Evolutionary conservation across 2,888 invertebrate species (phyloP), one percentile per base, ranked within the genome.

Genomic region (Leptopilina myrica): DNA sequence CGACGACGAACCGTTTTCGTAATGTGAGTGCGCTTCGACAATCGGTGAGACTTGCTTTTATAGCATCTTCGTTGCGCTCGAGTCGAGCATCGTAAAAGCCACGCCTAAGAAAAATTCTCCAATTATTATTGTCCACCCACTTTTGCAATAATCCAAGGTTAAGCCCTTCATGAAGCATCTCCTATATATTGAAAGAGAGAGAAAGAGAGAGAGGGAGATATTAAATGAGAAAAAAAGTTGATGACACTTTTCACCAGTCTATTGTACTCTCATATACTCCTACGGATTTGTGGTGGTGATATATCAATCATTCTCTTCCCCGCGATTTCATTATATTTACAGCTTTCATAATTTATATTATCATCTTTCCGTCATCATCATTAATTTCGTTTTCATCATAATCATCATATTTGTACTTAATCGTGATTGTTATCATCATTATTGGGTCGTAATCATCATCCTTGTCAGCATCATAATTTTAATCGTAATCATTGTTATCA

Each of bases 21-120:
- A 11, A 49, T 83, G 78, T 83, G 80, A 87, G 84, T 87, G 86
- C 84, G 85, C 81, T 80, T 79, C 64, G 64, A 79, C 79, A 83
- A 81, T 84, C 81, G 76, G 43, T 77, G 81, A 81, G 80, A 80
- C 82, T 80, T 79, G 84, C 86, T 87, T 87, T 87, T 87, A 87
- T 87, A 87, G 86, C 78, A 80, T 84, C 79, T 83, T 82, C 49
- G 49, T 49, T 49, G 49, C 49, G 49, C 49, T 75, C 64, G 76
- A 82, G 81, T 80, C 76, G 56, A 33, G 53, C 20, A 73, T 53
- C 53, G 56, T 73, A 53, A 15, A 26, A 53, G 73, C 73, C 73
- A 73, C 73, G 73, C 73, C 73, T 33, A 73, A 53, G 53, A 73
- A 64, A 56, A 73, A 73, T 73, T 73, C 53, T 73, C 56, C 53